Conservation (phyloP, 2,113 vertebrate species). For the Zapornia atra region DNA sequence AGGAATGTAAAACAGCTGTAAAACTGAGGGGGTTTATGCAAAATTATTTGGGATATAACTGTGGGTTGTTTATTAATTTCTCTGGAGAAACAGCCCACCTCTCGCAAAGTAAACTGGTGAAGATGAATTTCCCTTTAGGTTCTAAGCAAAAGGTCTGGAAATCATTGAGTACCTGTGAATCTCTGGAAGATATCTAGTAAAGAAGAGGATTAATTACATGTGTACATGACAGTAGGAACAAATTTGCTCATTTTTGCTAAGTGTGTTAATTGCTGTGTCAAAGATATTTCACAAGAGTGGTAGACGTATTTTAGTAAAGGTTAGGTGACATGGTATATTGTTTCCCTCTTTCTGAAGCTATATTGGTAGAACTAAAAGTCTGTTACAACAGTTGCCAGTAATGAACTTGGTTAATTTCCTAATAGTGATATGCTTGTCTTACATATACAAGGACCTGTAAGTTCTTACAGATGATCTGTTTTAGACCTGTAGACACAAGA, state of each 20-base stretch:
- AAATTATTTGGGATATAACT: background rate
- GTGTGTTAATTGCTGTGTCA: background rate
- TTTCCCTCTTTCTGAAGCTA: background rate
- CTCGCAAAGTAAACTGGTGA: background rate
- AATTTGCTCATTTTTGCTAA: background rate
- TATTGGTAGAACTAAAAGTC: background rate
- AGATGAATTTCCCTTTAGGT: background rate
- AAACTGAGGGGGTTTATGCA: background rate
- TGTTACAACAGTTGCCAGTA: background rate
- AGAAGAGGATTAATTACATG: background rate
- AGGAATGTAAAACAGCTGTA: background rate
- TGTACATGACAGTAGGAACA: background rate
- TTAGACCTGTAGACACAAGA: background rate
- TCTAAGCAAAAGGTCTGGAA: background rate
- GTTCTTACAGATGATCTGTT: background rate
- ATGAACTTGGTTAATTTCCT: background rate
- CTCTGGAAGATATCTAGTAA: background rate
- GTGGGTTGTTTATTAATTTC: background rate
- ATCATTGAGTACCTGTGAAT: background rate
- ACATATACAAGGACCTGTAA: background rate
- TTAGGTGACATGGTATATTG: too few species aligned
- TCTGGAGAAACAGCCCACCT: rapidly evolving
- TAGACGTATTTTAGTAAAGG: background rate
- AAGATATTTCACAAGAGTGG: background rate
- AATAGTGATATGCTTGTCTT: rapidly evolving